Conservation (phyloP, 2,888 invertebrate species). For the Strigamia maritima region DNA sequence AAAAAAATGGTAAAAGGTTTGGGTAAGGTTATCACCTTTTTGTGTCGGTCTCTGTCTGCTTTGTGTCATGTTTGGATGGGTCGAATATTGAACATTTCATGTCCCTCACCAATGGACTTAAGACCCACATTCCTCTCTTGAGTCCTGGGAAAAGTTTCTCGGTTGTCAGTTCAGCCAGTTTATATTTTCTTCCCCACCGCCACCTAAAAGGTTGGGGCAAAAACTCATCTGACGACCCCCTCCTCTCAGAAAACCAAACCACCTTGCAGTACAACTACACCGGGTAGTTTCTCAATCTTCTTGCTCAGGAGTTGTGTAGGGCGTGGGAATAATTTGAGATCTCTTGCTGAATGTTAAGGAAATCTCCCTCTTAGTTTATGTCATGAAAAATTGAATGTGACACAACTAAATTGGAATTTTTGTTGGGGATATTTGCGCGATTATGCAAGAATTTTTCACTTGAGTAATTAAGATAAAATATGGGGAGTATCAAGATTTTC, state of each 20-base stretch:
- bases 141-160: neutral
- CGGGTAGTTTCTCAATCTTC: neutral
- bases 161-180: slow-evolving; percentile 4
- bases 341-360: neutral
- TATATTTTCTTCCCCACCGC: slow-evolving; percentile 5
- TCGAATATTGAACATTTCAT: slow-evolving; percentile 10
- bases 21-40: neutral
- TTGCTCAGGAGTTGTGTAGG: neutral
- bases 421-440: no score
- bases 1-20: neutral
- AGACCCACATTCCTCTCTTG: neutral
- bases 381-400: neutral
- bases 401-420: neutral
- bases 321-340: neutral
- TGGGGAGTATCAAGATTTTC: neutral
- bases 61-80: slow-evolving; percentile 10
- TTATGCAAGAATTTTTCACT: no score
- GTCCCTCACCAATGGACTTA: neutral
- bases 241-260: slow-evolving; percentile 5
- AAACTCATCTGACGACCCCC: slow-evolving; percentile 5
- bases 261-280: neutral
- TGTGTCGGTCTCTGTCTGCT: neutral
- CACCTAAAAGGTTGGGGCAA: slow-evolving; percentile 15
- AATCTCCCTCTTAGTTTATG: neutral
- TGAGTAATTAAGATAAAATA: neutral